Conservation (phyloP, 2,888 invertebrate genomes). For the Norana najaformis region DNA sequence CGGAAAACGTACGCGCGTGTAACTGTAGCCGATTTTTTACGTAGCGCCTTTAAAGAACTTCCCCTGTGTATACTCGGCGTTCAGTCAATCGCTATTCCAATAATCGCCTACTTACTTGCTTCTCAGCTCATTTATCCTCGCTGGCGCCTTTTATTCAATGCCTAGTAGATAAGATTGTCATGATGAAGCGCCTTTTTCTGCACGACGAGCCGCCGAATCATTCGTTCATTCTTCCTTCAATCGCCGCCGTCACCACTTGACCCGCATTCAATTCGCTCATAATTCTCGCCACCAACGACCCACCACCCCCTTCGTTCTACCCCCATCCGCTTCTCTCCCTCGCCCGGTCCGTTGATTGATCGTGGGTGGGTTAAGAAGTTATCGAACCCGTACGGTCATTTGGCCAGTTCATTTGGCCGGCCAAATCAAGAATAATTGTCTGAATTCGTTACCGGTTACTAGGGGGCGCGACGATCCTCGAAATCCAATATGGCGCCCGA, state of each 20-base stretch:
- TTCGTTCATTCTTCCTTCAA: neutral
- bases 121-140: conserved; percentile 2
- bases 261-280: conserved; percentile 18
- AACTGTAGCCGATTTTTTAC: no score
- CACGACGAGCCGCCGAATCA: neutral
- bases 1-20: no score
- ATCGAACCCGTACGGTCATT: conserved; percentile 21
- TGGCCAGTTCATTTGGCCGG: conserved; percentile 24
- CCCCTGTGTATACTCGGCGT: neutral
- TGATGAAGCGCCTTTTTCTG: conserved; percentile 13
- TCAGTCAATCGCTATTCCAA: neutral
- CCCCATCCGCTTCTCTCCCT: neutral
- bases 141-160: neutral
- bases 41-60: no score
- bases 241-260: conserved; percentile 10
- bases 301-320: neutral
- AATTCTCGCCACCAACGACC: neutral
- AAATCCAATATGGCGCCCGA: conserved; percentile 27
- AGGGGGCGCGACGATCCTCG: conserved; percentile 22
- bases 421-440: conserved; percentile 25
- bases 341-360: neutral
- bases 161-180: conserved; percentile 13
- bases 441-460: conserved; percentile 25
- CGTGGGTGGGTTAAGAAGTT: conserved; percentile 1
- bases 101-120: conserved; percentile 13